Base-by-base conservation (phyloP, 2,797 vertebrate genomes). In the Dallia pectoralis region DNA sequence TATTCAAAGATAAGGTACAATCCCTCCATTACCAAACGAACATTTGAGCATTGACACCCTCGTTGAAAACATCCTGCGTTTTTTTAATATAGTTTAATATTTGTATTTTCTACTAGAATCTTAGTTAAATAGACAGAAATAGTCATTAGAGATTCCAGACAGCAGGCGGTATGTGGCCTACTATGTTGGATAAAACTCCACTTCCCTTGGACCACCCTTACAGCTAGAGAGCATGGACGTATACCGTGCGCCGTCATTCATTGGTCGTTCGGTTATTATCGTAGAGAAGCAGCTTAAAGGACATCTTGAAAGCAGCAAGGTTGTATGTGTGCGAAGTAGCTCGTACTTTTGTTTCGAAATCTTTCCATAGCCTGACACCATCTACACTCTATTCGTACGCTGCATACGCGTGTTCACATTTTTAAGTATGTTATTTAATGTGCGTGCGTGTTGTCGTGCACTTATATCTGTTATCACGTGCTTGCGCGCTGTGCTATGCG, bases 181-280 rank as follows among this genome's bases (percentile, higher is more conserved):
- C 16, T 15, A 66, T 22, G 16, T 66, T n/a, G 25, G 33, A 12
- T 47, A 66, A 15, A 66, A 64, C 64, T 44, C 79, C 82, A 84
- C 82, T 87, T 90, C 88, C 91, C 89, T 65, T 83, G 18, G 22
- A 84, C 73, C 11, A 40, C 40, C 6, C 40, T 40, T 40, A 40
- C n/a, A n/a, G n/a, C n/a, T n/a, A n/a, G n/a, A n/a, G n/a, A n/a
- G n/a, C n/a, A n/a, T n/a, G n/a, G n/a, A 30, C 61, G 1, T 0
- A 4, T 0, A 74, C n/a, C 9, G 84, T 87, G 86, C 44, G 70
- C n/a, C 87, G 44, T 6, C 75, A 4, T 82, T 6, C 75, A 4
- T 82, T 82, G 67, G 36, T 67, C 70, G 79, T 9, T 71, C 89
- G 87, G 77, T 18, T 16, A 32, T 56, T 25, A 83, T 84, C 84